Percentiles rank a stretch among this genome's conserved stretches.
These are phyloP conservation scores for Arremon brunneinucha DNA, from an alignment of 2,797 vertebrate species.

Conservation along the genomic window DNA sequence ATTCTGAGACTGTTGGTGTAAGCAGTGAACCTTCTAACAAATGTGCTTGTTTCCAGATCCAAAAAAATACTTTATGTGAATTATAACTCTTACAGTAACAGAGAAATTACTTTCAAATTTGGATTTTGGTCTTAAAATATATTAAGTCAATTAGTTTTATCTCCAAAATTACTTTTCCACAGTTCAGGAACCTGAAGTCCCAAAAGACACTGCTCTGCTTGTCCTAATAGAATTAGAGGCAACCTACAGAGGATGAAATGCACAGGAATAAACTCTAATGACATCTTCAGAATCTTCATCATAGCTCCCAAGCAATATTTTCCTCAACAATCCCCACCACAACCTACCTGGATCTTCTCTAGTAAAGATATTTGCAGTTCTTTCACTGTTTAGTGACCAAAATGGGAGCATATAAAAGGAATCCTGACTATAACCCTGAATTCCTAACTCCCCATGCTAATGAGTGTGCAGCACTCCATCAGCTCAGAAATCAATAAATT, in stretches of 20 bases:
- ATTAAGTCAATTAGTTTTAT: not conserved
- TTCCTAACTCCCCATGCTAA: not conserved
- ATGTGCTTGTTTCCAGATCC: not conserved
- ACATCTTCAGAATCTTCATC: not conserved
- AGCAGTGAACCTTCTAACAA: not conserved
- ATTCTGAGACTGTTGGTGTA: not conserved
- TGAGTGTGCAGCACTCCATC: fast-evolving
- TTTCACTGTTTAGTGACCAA: not conserved
- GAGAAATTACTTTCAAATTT: not conserved
- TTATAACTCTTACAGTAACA: not conserved
- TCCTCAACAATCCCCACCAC: not conserved
- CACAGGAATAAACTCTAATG: not conserved
- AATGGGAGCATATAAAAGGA: not conserved
- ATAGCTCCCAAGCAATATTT: not conserved
- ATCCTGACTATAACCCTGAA: not conserved
- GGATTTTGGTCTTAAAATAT: not conserved
- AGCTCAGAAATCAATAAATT: not conserved
- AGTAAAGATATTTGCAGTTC: not conserved
- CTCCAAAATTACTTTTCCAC: not conserved
- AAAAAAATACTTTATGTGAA: not conserved
- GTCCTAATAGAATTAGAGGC: not conserved
- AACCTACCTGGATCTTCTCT: not conserved
- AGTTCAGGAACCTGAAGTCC: not conserved
- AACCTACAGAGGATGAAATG: not conserved
- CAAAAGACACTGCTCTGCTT: not conserved